Evolutionary conservation across 1,140 invertebrate genomes (phyloP), one percentile per base, ranked within the genome.

Genomic region (Maconellicoccus hirsutus): DNA sequence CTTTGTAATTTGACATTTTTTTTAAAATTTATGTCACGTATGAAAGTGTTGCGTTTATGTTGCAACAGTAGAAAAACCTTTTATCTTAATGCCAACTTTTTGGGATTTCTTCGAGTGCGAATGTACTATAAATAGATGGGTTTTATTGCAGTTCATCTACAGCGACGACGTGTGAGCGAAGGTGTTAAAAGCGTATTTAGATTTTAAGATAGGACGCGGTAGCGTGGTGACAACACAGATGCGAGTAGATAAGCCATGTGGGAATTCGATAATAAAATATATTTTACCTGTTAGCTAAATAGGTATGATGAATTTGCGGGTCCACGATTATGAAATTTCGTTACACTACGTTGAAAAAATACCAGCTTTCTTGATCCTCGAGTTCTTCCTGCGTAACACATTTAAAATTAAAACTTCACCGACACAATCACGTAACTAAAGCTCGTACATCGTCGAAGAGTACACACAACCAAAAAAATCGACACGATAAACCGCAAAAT

Each of bases 251-350:
- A 12, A 12, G 29, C 4, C 29, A 33, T 6, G 29, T 3, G 29
- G 12, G 29, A 33, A n/a, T n/a, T n/a, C 12, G 29, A 33, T 33
- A 33, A 33, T 6, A 33, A 6, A 19, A 19, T 52, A 16, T 52
- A 52, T 52, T 22, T 66, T 66, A 66, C 61, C 61, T 66, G 61
- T 66, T 66, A 66, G 61, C 61, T 22, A 66, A 66, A 16, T 66
- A 66, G 14, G 61, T 23, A 25, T 66, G 61, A 66, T 66, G 61
- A 23, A 66, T 23, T 66, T 66, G 61, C 61, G 61, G 61, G 61
- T 66, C 61, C 61, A 66, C 61, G 61, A 66, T 66, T 66, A 66
- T 25, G 21, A 23, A 66, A 66, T 66, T 66, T 8, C 1, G 21
- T 23, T 14, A 66, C 61, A 66, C 61, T 23, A 25, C 10, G 25